Base-by-base conservation (phyloP, 2,113 vertebrate species). In the Kryptolebias marmoratus region DNA sequence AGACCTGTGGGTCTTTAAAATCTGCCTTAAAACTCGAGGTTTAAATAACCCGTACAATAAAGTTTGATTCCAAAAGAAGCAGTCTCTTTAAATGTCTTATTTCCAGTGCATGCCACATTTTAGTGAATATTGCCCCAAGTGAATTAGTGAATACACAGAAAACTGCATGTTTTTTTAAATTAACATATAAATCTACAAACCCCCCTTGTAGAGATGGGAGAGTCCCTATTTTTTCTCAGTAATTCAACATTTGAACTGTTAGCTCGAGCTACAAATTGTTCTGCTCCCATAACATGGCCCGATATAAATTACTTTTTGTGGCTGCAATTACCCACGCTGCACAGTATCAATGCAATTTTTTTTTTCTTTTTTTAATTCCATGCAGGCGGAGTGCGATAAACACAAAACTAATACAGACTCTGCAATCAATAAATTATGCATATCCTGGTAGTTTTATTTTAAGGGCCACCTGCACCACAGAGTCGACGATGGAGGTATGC, bases 351-450 rank as follows among this genome's bases (percentile, higher is more conserved):
- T 71, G 36, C 44, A 28, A 82, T 72, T 45, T 76, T 61, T 42
- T 36, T 3, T 42, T 42, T 22, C 22, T 39, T 39, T 50, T 67
- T 28, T 64, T 27, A 45, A 78, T 53, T 77, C 62, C 39, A 54
- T 45, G n/a, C 28, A n/a, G 57, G 32, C 66, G 48, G 30, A 53
- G 67, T 65, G 18, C 74, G 65, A 77, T 62, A 77, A 86, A 77
- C 79, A 71, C 22, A 65, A 82, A 73, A 81, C 64, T 50, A 81
- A 82, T 66, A 61, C 53, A 80, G 73, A 79, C 58, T 68, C 70
- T 75, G 49, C 50, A 56, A 81, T 75, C 74, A 76, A 86, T 83
- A 70, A 81, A 87, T 83, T 75, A 90, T 89, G 80, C 76, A 89
- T 84, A 84, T 73, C 66, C 48, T 72, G 42, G 73, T 61, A 73